Evolutionary conservation across 2,797 vertebrate genomes (phyloP).

Genomic region (Acestrorhynchus altus): DNA sequence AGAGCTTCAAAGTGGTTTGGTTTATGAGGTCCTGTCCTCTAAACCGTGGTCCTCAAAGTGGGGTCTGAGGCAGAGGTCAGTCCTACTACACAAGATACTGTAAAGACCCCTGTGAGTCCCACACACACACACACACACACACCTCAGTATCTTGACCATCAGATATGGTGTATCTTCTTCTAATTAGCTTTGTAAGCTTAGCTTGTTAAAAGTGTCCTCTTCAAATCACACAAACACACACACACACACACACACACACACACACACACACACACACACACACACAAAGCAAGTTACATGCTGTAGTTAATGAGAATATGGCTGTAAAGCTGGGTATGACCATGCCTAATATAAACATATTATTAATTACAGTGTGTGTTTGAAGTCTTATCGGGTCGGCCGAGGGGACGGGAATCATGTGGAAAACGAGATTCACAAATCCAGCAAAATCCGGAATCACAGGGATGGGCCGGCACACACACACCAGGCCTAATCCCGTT

Average conservation of each 20-base stretch:
- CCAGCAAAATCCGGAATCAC: constrained; percentile 67
- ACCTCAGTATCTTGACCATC: constrained; percentile 43
- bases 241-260: constrained; percentile 40
- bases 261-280: constrained; percentile 24
- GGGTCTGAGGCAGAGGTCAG: too few relatives aligned
- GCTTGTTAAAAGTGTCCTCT: constrained; percentile 48
- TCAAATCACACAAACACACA: constrained; percentile 37
- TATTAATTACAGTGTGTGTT: constrained; percentile 78
- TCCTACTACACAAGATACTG: too few relatives aligned
- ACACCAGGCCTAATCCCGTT: constrained; percentile 58
- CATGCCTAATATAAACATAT: constrained; percentile 80
- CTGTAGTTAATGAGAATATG: constrained; percentile 64
- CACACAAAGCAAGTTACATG: constrained; percentile 53
- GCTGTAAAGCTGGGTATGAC: constrained; percentile 66
- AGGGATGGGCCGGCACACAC: constrained; percentile 35
- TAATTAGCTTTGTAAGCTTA: constrained; percentile 53
- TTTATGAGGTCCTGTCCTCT: too few relatives aligned
- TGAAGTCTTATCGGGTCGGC: constrained; percentile 78
- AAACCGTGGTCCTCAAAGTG: too few relatives aligned
- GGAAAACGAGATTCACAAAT: constrained; percentile 72
- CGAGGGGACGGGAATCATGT: constrained; percentile 68
- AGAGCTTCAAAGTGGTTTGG: too few relatives aligned
- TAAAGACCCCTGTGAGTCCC: constrained; percentile 28
- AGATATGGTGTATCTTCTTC: constrained; percentile 38
- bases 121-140: constrained; percentile 21